Base-by-base conservation (phyloP, 1,140 invertebrate species). In the Nephila pilipes region DNA sequence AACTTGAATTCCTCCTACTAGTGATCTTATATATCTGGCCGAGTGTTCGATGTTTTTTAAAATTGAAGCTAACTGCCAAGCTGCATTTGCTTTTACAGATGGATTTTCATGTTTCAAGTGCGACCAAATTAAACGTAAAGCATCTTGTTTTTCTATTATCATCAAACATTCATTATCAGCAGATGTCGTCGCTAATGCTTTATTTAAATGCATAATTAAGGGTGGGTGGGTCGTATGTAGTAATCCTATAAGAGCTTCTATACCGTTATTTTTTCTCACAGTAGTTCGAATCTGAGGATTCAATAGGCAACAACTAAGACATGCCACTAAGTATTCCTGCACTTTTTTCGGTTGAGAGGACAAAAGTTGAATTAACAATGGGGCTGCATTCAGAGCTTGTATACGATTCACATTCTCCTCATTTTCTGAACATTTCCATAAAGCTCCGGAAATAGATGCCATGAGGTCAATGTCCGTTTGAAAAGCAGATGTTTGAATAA, bases 251-350 rank as follows among this genome's bases (percentile, higher is more conserved):
- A 93, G 63, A 2, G 55, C 80, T 63, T 93, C 92, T 16, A 93
- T 93, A 10, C 92, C 92, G 32, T 89, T 89, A n/a, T 93, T 93
- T 81, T 93, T 93, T n/a, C 92, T 88, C 6, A 93, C 22, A 22
- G 69, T 58, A 12, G 65, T 93, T 10, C 92, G 32, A 46, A 65
- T 88, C 29, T 87, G 75, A 18, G 85, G 85, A 54, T 88, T 87
- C 0, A 32, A 25, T 57, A 93, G 25, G 25, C 92, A 93, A 20
- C 87, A 89, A 32, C 85, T 65, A 1, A 93, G 69, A 20, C 92
- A 93, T 25, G 85, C 92, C 0, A 87, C 85, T 46, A 93, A 63
- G 32, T 88, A 38, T 55, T 88, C 92, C n/a, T 93, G 92, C 10
- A 93, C 92, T 25, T 65, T 75, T 20, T 25, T 36, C 6, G 92